Percentiles rank a stretch among this genome's conserved stretches.
phyloP scores from a whole-genome alignment of 2,113 vertebrate genomes.

The Podarcis raffonei region DNA sequence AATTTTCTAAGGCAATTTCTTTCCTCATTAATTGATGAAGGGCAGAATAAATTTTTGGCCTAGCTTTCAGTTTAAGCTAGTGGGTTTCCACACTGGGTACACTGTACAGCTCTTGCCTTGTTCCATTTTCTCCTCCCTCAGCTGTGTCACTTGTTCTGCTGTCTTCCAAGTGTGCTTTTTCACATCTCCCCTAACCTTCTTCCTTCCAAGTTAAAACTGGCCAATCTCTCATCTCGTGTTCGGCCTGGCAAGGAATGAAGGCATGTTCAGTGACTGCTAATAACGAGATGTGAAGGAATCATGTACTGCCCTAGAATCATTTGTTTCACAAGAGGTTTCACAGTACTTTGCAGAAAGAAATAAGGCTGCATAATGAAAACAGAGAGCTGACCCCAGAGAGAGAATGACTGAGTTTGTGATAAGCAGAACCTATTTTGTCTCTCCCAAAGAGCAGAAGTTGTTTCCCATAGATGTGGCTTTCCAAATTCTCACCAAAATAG shows the following conservation, averaged over 20 bases:
- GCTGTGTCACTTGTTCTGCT: neutral
- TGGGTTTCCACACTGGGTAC: neutral
- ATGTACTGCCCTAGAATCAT: neutral
- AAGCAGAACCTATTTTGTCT: neutral
- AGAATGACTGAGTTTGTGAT: neutral
- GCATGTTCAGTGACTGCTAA: neutral
- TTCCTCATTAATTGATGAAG: too few relatives aligned
- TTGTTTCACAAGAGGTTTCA: conserved; percentile 2
- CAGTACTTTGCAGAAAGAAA: conserved; percentile 10
- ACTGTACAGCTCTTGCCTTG: too few relatives aligned
- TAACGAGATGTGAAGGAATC: neutral
- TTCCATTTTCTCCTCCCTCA: neutral
- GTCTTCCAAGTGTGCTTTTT: neutral
- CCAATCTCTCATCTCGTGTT: too few relatives aligned
- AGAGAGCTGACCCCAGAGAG: neutral
- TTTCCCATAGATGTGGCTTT: neutral
- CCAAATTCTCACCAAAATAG: neutral
- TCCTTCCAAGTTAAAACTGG: neutral
- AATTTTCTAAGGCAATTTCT: too few relatives aligned
- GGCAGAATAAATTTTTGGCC: too few relatives aligned
- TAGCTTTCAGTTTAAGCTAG: too few relatives aligned
- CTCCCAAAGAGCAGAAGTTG: neutral
- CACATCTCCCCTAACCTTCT: neutral
- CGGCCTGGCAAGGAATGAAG: neutral
- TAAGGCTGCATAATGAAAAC: neutral